These are phyloP conservation scores for Desmophyllum pertusum DNA, from an alignment of 92 coral and sea anemone genomes.

Conservation along the genomic window DNA sequence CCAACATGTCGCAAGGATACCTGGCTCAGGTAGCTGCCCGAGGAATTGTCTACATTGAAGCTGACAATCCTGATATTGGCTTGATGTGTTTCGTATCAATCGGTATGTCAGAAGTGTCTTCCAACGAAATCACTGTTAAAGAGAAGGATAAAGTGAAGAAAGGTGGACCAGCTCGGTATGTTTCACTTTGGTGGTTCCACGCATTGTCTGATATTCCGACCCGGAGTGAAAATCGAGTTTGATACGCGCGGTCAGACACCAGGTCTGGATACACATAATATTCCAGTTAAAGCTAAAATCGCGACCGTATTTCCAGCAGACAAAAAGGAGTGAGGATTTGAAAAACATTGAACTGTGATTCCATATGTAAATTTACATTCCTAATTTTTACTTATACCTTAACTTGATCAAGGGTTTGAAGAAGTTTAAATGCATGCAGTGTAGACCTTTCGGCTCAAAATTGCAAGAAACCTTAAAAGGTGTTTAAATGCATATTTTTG, in stretches of 20 bases:
- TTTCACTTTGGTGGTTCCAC: slow-evolving; percentile 81
- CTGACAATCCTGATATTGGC: slow-evolving; percentile 65
- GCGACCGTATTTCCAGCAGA: slow-evolving; percentile 45
- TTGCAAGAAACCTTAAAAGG: not conserved
- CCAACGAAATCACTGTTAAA: slow-evolving; percentile 62
- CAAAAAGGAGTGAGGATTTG: slow-evolving; percentile 24
- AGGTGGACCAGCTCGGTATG: slow-evolving; percentile 77
- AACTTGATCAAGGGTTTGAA: not conserved
- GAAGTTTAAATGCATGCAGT: not conserved
- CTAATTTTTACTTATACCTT: not conserved
- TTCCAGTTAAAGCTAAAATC: slow-evolving; percentile 50
- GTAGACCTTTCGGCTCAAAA: slow-evolving; percentile 8
- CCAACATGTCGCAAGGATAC: slow-evolving; percentile 66
- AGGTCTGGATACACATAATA: slow-evolving; percentile 46
- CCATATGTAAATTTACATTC: no score
- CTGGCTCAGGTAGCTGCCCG: slow-evolving; percentile 65
- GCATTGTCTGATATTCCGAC: slow-evolving; percentile 68
- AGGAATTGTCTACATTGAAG: slow-evolving; percentile 60
- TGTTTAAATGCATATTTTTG: not conserved
- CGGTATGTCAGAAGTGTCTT: slow-evolving; percentile 71
- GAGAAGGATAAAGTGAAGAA: slow-evolving; percentile 53
- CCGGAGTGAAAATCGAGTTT: slow-evolving; percentile 55
- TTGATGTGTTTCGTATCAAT: slow-evolving; percentile 67
- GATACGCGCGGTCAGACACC: slow-evolving; percentile 59
- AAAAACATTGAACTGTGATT: slow-evolving; percentile 6